Base-by-base conservation (phyloP, 2,113 vertebrate genomes). In the Garra rufa region DNA sequence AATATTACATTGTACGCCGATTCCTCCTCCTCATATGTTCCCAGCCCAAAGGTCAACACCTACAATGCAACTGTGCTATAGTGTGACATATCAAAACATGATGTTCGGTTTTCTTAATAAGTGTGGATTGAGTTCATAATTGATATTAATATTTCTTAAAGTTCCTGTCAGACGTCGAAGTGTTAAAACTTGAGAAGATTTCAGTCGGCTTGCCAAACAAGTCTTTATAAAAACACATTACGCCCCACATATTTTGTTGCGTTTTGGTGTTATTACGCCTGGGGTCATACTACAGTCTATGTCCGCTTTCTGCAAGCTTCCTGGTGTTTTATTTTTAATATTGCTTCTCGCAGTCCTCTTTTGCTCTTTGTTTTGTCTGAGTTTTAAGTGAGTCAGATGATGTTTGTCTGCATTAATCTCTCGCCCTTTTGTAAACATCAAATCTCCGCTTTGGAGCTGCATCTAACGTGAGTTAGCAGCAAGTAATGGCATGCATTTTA, bases 221-320 rank as follows among this genome's bases (percentile, higher is more conserved):
- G 93, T 91, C 91, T 91, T 92, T 91, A 92, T 92, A 89, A 94
- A 93, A 94, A 93, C 91, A 92, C 93, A 93, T 92, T 92, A 92
- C 89, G 90, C 88, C 55, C 89, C 91, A 90, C 89, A 88, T 88
- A 92, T 92, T 92, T 92, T 91, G 90, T 89, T 91, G 91, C 90
- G 89, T 94, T 93, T 93, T 93, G 92, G 87, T 90, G 91, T 92
- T 92, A 89, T 91, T 88, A 91, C 86, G 92, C 94, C 94, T 93
- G 89, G 76, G 93, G 93, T 94, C 93, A 94, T 90, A 92, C 93
- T 92, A 93, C 93, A 93, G 92, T 91, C 92, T 89, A 85, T 91
- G 92, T 95, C 92, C 90, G 86, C 85, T 91, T 91, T 83, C 44
- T 41, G 48, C 10, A 38, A 92, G 93, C 41, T 78, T 41, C 0